Evolutionary conservation across 2,797 vertebrate species (phyloP).

Genomic region (Melanitta fusca): DNA sequence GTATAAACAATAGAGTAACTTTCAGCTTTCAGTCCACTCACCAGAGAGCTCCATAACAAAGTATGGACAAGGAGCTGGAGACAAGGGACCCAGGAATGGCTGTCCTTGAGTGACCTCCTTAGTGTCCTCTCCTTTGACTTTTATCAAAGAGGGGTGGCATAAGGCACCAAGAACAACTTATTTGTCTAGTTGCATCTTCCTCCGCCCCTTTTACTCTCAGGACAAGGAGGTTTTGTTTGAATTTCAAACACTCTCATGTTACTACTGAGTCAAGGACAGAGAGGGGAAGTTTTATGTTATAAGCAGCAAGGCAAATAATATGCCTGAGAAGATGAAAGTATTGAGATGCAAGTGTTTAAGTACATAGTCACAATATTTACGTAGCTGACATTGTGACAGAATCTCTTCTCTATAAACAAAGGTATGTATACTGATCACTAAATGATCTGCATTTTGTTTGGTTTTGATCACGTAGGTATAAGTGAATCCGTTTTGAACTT

Average conservation of each 20-base stretch:
- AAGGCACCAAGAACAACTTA: background rate
- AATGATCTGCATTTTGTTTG: background rate
- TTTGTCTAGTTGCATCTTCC: constrained; percentile 23
- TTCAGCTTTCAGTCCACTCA: background rate
- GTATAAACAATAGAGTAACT: background rate
- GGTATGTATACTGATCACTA: constrained; percentile 21
- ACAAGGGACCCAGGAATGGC: background rate
- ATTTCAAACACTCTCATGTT: constrained; percentile 38
- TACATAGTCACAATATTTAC: background rate
- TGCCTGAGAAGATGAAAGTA: background rate
- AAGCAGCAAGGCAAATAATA: background rate
- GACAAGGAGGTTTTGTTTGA: constrained; percentile 58
- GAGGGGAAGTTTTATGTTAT: constrained; percentile 13
- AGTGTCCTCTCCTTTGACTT: background rate
- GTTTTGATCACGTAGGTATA: background rate
- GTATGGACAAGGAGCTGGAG: background rate
- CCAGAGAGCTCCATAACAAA: background rate
- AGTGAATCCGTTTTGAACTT: background rate
- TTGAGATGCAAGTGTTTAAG: background rate
- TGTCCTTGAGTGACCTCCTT: background rate
- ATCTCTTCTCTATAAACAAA: background rate
- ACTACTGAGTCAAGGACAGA: constrained; percentile 35
- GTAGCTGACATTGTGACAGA: background rate
- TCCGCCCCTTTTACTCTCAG: background rate
- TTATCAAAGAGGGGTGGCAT: background rate